These are phyloP conservation scores for Siniperca chuatsi DNA, from an alignment of 2,113 vertebrate genomes.

Conservation along the genomic window DNA sequence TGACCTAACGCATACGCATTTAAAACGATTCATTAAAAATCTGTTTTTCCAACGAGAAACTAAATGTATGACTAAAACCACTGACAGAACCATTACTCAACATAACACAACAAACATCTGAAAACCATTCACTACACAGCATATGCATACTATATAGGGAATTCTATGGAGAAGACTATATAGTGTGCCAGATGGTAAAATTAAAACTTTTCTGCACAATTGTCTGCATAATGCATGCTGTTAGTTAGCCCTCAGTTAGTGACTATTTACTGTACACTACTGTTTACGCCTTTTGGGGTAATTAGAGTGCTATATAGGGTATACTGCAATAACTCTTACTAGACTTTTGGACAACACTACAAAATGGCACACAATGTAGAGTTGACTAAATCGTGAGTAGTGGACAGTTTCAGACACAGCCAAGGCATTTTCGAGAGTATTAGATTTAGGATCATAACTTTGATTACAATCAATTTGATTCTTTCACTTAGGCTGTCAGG, in stretches of 20 bases:
- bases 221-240: background rate
- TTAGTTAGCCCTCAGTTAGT: background rate
- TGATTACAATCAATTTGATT: background rate
- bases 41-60: background rate
- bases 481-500: background rate
- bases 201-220: background rate
- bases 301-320: background rate
- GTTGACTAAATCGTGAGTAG: background rate
- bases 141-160: background rate
- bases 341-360: background rate
- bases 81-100: background rate
- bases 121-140: background rate
- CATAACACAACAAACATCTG: background rate
- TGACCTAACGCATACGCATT: background rate
- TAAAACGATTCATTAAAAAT: no score
- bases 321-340: background rate
- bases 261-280: background rate
- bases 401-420: background rate
- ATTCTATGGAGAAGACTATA: background rate
- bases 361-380: background rate
- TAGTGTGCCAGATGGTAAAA: background rate
- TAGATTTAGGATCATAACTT: background rate
- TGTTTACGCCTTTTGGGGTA: background rate
- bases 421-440: background rate
- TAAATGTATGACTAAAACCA: background rate